phyloP scores from a whole-genome alignment of 2,113 vertebrate species.

The Corythornis madagascariensis region DNA sequence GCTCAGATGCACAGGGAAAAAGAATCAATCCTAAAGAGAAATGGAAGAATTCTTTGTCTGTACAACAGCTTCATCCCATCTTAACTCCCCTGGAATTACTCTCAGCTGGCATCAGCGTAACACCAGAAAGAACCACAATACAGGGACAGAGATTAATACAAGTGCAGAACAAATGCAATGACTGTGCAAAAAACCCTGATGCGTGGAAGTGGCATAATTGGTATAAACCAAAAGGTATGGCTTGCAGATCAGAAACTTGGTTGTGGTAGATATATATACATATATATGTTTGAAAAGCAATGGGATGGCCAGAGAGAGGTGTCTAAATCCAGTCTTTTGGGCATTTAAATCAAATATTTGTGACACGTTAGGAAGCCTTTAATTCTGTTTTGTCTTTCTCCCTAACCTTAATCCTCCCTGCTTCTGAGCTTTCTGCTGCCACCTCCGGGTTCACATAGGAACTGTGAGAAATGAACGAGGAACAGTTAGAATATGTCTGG shows the following conservation, averaged over 20 bases:
- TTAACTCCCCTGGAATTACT: neutral
- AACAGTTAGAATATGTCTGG: no score
- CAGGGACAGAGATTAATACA: neutral
- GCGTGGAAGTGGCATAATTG: neutral
- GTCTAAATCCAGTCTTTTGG: neutral
- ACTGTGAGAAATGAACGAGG: no score
- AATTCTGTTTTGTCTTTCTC: neutral
- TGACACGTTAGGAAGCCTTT: neutral
- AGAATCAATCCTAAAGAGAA: constrained; percentile 5
- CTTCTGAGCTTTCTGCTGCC: no score
- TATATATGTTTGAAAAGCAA: neutral
- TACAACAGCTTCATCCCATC: neutral
- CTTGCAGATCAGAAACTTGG: neutral
- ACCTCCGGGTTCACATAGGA: no score
- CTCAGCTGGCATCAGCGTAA: neutral
- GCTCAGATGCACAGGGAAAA: neutral
- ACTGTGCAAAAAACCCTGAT: neutral
- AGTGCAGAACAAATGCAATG: neutral
- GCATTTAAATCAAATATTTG: neutral
- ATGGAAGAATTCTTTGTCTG: neutral
- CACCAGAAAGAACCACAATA: neutral
- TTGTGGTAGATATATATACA: neutral
- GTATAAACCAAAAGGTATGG: neutral
- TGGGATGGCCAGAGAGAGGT: neutral
- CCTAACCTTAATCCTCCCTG: neutral